A percentile compares a stretch with the other conserved stretches of the same genome.
phyloP scores from a whole-genome alignment of 30 jellyfish, hydroid and myxozoan species.

The Nemopilema nomurai region DNA sequence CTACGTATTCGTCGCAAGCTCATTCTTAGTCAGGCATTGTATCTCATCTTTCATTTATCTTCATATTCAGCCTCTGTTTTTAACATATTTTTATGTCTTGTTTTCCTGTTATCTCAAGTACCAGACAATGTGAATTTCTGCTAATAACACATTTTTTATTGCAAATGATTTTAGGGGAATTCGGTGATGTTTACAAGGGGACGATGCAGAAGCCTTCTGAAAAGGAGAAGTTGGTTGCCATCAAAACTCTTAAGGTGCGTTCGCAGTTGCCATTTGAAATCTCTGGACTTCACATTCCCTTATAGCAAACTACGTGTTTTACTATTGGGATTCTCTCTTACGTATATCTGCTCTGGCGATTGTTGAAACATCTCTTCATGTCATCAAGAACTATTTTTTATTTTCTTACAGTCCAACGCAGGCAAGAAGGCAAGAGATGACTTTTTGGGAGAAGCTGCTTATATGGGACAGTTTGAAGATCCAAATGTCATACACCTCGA shows the following conservation, averaged over 20 bases:
- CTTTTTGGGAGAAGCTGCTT: constrained; percentile 71
- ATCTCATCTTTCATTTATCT: no score
- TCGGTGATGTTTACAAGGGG: constrained; percentile 95
- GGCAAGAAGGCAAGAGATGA: constrained; percentile 44
- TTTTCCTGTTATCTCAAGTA: not conserved
- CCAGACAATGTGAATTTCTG: not conserved
- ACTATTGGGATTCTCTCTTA: no score
- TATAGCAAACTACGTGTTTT: no score
- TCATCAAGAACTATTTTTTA: no score
- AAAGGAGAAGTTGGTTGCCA: constrained; percentile 74
- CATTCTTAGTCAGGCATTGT: no score
- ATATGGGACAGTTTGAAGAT: constrained; percentile 75
- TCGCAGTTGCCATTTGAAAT: no score
- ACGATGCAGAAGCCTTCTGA: constrained; percentile 49
- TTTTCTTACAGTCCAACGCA: constrained; percentile 8
- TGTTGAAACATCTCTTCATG: no score
- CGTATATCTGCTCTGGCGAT: no score
- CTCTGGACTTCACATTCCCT: no score
- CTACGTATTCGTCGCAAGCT: no score
- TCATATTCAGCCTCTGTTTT: no score
- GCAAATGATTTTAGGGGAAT: constrained; percentile 65
- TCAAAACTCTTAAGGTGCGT: constrained; percentile 82
- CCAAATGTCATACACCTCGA: constrained; percentile 64
- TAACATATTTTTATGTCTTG: not conserved
- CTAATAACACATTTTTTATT: not conserved